Evolutionary conservation across 2,888 invertebrate genomes (phyloP).

Genomic region (Athrips mouffetella): DNA sequence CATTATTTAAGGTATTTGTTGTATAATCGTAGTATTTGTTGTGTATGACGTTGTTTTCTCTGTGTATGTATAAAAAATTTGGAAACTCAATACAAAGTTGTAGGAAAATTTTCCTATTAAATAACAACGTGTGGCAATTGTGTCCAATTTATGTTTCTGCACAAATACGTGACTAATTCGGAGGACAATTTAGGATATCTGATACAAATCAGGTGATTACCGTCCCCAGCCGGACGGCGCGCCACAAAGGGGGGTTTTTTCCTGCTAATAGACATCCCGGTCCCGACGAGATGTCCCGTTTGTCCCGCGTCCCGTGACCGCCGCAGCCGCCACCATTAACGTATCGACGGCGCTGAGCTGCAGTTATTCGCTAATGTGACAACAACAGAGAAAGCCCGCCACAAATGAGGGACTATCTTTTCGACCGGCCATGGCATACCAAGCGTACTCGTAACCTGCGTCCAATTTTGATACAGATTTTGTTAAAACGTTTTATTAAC

Average conservation of each 20-base stretch:
- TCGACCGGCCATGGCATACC: constrained; percentile 42
- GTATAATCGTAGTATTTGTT: neutral
- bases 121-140: neutral
- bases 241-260: constrained; percentile 62
- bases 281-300: neutral
- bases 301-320: neutral
- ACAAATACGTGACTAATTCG: constrained; percentile 7
- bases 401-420: constrained; percentile 68
- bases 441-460: neutral
- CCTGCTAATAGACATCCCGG: constrained; percentile 60
- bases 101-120: neutral
- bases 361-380: constrained; percentile 78
- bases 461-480: neutral
- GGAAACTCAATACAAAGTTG: too few species aligned
- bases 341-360: constrained; percentile 60
- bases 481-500: too few species aligned
- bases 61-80: too few species aligned
- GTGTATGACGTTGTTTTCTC: neutral
- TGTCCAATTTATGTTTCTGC: neutral
- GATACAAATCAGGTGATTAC: constrained; percentile 23
- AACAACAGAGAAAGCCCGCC: constrained; percentile 73
- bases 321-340: constrained; percentile 75
- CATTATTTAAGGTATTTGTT: neutral
- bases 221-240: constrained; percentile 27
- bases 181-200: constrained; percentile 12